A percentile compares a stretch with the other conserved stretches of the same genome.
Conservation (phyloP, 2,888 invertebrate species). For the Timandra comae region DNA sequence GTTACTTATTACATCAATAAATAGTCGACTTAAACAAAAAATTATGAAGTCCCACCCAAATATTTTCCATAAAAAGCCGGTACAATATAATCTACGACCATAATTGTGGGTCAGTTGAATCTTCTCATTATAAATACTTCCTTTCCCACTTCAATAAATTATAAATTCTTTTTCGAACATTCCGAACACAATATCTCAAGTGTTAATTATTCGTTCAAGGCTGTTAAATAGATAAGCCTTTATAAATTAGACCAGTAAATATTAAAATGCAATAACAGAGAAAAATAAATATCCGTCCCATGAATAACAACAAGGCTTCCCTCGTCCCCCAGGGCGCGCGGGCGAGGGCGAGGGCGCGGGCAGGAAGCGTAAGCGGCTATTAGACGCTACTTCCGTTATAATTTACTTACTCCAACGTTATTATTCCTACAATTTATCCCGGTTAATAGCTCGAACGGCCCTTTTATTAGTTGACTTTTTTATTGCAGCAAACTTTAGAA, state of each 20-base stretch:
- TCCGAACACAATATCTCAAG: constrained; percentile 24
- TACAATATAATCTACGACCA: too few species aligned
- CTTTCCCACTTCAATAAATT: constrained; percentile 22
- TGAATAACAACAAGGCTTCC: constrained; percentile 47
- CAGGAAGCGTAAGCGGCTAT: constrained; percentile 43
- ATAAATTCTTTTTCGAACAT: constrained; percentile 11
- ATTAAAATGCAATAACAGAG: constrained; percentile 29
- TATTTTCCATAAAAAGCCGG: too few species aligned
- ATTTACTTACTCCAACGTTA: constrained; percentile 35
- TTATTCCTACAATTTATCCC: constrained; percentile 28
- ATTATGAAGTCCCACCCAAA: too few species aligned
- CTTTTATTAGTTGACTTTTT: constrained; percentile 25
- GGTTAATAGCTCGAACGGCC: constrained; percentile 25
- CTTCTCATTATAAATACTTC: constrained; percentile 8
- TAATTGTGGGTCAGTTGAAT: too few species aligned
- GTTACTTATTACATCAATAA: too few species aligned
- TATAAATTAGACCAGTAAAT: constrained; percentile 31
- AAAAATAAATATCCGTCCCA: constrained; percentile 35
- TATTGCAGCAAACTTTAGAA: constrained; percentile 16
- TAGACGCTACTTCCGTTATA: constrained; percentile 45
- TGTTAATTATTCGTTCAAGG: constrained; percentile 36
- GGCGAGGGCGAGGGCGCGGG: constrained; percentile 1
- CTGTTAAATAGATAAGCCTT: constrained; percentile 33
- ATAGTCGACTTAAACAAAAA: too few species aligned
- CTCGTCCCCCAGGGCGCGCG: constrained; percentile 15